These are phyloP conservation scores for Calosoma granatense DNA, from an alignment of 1,140 invertebrate species.

Conservation along the genomic window DNA sequence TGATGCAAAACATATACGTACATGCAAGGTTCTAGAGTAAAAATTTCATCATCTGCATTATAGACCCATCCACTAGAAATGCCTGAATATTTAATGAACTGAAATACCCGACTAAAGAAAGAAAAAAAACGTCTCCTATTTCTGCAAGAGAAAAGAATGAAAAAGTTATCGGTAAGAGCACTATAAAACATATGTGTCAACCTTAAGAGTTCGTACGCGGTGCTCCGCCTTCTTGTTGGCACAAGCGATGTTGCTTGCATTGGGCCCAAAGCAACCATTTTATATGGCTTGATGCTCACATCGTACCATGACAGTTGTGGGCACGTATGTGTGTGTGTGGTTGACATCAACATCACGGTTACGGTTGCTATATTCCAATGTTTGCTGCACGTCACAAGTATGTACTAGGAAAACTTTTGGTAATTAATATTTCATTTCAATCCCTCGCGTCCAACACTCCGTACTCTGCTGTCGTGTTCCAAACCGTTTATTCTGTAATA, in stretches of 20 bases:
- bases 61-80: no score
- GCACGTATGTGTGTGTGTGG: not conserved
- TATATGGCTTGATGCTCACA: no score
- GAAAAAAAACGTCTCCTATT: not conserved
- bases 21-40: no score
- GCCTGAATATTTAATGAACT: not conserved
- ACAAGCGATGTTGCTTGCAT: no score
- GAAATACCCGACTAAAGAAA: not conserved
- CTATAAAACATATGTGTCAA: not conserved
- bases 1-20: no score
- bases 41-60: no score
- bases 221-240: not conserved
- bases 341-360: not conserved
- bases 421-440: not conserved
- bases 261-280: no score
- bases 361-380: no score
- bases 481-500: no score
- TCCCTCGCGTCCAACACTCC: not conserved
- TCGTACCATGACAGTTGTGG: no score
- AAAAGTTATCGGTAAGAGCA: not conserved
- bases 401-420: not conserved
- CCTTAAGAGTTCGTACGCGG: not conserved
- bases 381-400: not conserved
- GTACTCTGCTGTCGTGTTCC: no score
- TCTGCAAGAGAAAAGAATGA: not conserved